A percentile compares a stretch with the other conserved stretches of the same genome.
Evolutionary conservation across 2,888 invertebrate genomes (phyloP).

Genomic region (Oligia fasciuncula): DNA sequence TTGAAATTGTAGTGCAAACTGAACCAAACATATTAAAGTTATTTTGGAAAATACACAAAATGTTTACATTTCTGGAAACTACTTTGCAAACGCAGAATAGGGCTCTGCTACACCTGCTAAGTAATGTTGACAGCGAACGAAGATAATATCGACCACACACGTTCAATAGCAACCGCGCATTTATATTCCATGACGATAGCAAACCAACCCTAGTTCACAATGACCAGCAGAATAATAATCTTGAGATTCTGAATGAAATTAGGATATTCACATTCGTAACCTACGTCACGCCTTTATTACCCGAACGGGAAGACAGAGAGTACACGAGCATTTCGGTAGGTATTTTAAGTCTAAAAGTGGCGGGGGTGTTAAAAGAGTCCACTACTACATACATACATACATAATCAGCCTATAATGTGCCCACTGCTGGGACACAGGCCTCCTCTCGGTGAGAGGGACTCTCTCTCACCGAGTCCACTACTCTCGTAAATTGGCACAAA

Average conservation of each 20-base stretch:
- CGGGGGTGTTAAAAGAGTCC: background rate
- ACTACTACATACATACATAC: too few relatives aligned
- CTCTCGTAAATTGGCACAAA: too few relatives aligned
- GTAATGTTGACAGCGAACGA: background rate
- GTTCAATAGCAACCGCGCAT: background rate
- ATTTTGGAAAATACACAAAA: background rate
- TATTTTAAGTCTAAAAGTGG: background rate
- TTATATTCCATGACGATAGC: background rate
- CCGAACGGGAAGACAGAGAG: background rate
- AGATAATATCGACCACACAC: constrained; percentile 1
- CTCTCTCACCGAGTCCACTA: too few relatives aligned
- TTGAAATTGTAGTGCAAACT: background rate
- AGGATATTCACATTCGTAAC: background rate
- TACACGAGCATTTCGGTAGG: background rate
- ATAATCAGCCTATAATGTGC: too few relatives aligned
- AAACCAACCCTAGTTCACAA: background rate
- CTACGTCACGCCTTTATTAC: background rate
- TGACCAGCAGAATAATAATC: background rate
- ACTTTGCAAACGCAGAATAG: background rate
- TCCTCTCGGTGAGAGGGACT: too few relatives aligned
- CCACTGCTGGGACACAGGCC: too few relatives aligned
- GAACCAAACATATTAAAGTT: background rate
- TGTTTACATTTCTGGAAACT: background rate
- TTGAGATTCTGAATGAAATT: background rate
- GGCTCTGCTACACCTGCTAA: background rate